Conservation (phyloP, 2,113 vertebrate species). For the Apeltes quadracus region DNA sequence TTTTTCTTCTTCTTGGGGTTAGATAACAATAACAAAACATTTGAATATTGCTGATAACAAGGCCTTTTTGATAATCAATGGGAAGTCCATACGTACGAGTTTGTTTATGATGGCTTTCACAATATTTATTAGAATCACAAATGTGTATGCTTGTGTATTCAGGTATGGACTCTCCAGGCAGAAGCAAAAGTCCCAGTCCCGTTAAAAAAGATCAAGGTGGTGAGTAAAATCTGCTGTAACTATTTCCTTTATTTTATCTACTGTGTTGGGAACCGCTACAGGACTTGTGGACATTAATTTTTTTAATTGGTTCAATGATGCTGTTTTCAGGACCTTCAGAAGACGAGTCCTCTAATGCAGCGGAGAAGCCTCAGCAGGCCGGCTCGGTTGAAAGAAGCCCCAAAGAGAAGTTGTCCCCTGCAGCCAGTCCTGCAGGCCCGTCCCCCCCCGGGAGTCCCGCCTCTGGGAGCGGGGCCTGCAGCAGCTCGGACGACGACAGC, state of each 20-base stretch:
- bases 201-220: slow-evolving; percentile 38
- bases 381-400: slow-evolving; percentile 7
- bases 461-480: slow-evolving; percentile 20
- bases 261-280: neutral
- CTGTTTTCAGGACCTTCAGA: slow-evolving; percentile 36
- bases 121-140: neutral
- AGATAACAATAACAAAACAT: neutral
- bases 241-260: neutral
- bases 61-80: neutral
- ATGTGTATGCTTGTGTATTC: slow-evolving; percentile 6
- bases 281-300: neutral
- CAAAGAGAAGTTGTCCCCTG: slow-evolving; percentile 6
- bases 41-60: neutral
- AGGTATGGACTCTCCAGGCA: slow-evolving; percentile 66
- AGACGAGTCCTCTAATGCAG: slow-evolving; percentile 38
- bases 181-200: slow-evolving; percentile 49
- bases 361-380: neutral
- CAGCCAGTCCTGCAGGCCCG: neutral
- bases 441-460: neutral
- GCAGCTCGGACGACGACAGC: slow-evolving; percentile 51
- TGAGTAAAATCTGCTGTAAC: slow-evolving; percentile 6
- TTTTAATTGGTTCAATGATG: neutral
- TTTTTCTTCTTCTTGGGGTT: neutral
- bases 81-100: neutral
- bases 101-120: neutral